These are phyloP conservation scores for Miniopterus natalensis DNA, from an alignment of 2,113 vertebrate genomes.

Conservation along the genomic window DNA sequence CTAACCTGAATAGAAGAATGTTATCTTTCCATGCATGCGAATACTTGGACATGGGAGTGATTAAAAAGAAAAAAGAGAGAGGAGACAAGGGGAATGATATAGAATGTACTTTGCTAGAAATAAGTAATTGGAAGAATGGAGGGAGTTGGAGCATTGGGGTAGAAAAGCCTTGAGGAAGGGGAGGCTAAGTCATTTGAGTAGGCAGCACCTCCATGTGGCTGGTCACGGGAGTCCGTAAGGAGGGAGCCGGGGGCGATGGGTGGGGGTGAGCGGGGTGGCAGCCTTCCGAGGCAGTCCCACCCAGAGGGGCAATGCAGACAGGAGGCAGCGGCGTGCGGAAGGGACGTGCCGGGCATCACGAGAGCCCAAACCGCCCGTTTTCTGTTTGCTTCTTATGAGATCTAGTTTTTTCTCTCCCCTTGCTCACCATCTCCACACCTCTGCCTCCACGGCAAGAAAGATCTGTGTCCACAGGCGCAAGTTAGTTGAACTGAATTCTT, in stretches of 20 bases:
- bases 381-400: neutral
- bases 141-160: neutral
- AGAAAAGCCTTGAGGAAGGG: neutral
- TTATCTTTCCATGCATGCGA: neutral
- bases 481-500: slow-evolving; percentile 33
- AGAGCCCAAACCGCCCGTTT: neutral
- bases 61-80: neutral
- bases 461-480: neutral
- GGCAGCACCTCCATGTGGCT: neutral
- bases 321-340: neutral
- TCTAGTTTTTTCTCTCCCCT: neutral
- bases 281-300: neutral
- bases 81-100: neutral
- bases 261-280: neutral
- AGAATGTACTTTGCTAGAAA: neutral
- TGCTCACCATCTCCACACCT: neutral
- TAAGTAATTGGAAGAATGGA: neutral
- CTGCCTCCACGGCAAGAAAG: neutral
- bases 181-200: neutral
- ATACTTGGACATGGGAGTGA: neutral
- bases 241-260: neutral
- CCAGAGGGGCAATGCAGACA: neutral
- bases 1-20: neutral
- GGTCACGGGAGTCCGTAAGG: neutral
- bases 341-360: neutral